Conservation (phyloP, 2,113 vertebrate species). For the Ceyx cyanopectus region DNA sequence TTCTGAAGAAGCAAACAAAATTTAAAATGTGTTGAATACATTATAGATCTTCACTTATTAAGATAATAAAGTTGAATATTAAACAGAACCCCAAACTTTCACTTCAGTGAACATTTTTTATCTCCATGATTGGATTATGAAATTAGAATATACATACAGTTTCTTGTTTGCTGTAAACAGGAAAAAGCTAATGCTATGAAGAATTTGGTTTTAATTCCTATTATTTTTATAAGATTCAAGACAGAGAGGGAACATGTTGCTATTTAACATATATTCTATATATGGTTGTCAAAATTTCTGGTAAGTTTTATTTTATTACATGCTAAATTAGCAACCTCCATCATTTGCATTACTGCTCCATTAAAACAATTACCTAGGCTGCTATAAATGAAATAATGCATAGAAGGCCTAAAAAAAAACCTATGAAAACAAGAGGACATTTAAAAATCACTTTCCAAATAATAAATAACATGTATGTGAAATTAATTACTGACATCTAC, state of each 20-base stretch:
- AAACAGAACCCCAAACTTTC: neutral
- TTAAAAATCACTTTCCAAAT: neutral
- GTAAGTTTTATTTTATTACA: neutral
- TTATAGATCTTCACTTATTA: neutral
- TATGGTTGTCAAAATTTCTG: neutral
- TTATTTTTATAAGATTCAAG: neutral
- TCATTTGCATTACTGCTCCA: neutral
- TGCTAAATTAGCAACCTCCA: neutral
- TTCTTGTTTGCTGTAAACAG: neutral
- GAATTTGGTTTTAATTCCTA: neutral
- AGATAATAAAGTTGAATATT: neutral
- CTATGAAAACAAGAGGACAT: neutral
- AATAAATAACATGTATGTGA: neutral
- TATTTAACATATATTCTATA: neutral
- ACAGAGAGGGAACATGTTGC: neutral
- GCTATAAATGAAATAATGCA: neutral
- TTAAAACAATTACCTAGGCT: neutral
- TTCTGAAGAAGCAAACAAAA: neutral
- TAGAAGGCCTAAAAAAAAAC: neutral
- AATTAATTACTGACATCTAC: neutral
- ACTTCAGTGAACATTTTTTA: neutral
- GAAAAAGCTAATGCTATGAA: neutral
- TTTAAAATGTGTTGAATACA: neutral
- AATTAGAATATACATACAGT: neutral
- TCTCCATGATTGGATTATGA: neutral